These are phyloP conservation scores for Drosophila nr. fundita DNA, from an alignment of 2,888 invertebrate species.

Conservation along the genomic window DNA sequence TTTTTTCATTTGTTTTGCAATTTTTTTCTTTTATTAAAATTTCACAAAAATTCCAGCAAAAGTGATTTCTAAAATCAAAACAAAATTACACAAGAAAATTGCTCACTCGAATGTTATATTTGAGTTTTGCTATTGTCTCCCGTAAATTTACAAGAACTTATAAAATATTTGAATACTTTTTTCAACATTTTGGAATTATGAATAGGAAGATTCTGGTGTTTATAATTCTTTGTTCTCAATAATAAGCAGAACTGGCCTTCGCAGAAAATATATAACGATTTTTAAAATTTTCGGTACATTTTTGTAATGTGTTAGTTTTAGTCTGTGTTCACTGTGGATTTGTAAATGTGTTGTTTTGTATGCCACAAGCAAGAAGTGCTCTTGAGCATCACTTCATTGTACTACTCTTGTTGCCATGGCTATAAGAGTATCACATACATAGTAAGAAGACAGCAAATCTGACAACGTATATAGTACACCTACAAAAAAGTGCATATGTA, in stretches of 20 bases:
- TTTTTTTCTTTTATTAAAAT: not conserved
- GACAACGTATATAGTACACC: not conserved
- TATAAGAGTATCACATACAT: not conserved
- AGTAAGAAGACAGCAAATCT: not conserved
- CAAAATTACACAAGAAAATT: not conserved
- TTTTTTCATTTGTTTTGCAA: not conserved
- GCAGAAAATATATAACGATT: not conserved
- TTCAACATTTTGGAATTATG: no score
- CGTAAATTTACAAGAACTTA: no score
- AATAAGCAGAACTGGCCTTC: not conserved
- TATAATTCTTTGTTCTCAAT: not conserved
- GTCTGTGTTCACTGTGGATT: not conserved
- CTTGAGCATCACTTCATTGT: not conserved
- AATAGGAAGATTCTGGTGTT: not conserved
- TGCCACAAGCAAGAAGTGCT: not conserved
- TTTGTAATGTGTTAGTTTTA: not conserved
- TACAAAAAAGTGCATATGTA: not conserved
- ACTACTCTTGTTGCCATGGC: not conserved
- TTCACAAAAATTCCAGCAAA: not conserved
- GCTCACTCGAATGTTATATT: rapidly evolving
- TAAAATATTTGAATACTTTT: no score
- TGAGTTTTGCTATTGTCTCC: not conserved
- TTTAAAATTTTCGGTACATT: not conserved
- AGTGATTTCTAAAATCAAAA: not conserved
- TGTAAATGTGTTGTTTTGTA: not conserved